Base-by-base conservation (phyloP, 2,797 vertebrate genomes). In the Scleropages formosus region DNA sequence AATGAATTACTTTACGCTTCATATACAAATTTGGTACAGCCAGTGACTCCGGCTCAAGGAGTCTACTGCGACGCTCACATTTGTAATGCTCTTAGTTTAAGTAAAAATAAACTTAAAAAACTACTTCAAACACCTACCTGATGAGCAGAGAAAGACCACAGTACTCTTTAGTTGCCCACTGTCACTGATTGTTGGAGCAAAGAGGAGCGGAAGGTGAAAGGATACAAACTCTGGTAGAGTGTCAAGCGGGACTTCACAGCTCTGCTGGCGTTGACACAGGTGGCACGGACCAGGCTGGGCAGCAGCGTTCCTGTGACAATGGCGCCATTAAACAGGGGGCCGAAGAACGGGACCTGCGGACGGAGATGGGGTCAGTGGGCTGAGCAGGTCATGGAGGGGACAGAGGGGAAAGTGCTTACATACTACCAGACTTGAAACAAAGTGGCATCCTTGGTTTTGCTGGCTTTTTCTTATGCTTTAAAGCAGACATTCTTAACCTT, bases 161-260 rank as follows among this genome's bases (percentile, higher is more conserved):
- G 65, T 53, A 51, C 24, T 18, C 39, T 26, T 39, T 27, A 63
- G 15, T 24, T 16, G n/a, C 4, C 62, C 24, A 9, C 16, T 15
- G 15, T 4, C 22, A 70, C 27, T 67, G 65, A 15, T 1, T 69
- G 16, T 51, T n/a, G n/a, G 31, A 12, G 10, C 24, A 59, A 44
- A 61, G 59, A 49, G 53, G 51, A 20, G 11, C 15, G 13, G 46
- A 61, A 39, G 27, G 59, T 16, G 18, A 79, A 98, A 99, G 94
- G 98, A 99, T 99, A 99, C 98, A 99, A 99, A 90, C 95, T 99
- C 93, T 99, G 98, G 92, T 98, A 98, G 77, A 99, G 97, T 0
- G 97, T 95, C 85, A 98, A 94, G 72, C 95, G 94, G 67, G 95
- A 96, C 89, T 99, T 99, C 87, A 99, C 94, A 0, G 97, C 96